phyloP scores from a whole-genome alignment of 2,888 invertebrate genomes.

The Nymphalis polychloros region DNA sequence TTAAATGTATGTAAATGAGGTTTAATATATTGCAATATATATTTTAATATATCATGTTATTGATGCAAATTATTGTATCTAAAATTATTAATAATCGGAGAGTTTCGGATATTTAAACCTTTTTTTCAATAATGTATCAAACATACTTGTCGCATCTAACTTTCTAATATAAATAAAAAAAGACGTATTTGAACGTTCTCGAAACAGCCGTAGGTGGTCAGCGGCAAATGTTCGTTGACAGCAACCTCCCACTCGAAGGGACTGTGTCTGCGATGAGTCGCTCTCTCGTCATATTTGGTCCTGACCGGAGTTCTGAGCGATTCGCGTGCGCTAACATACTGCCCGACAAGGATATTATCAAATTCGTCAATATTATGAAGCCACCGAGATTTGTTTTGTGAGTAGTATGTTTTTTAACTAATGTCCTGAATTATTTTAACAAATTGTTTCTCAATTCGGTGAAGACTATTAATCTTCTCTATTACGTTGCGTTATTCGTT shows the following conservation, averaged over 20 bases:
- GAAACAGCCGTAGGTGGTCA: slow-evolving; percentile 86
- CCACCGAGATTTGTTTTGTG: slow-evolving; percentile 94
- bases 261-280: slow-evolving; percentile 89
- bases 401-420: slow-evolving; percentile 55
- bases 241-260: slow-evolving; percentile 93
- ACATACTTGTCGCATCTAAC: no score
- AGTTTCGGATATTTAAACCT: no score
- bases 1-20: no score
- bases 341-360: slow-evolving; percentile 94
- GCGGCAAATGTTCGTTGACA: slow-evolving; percentile 90
- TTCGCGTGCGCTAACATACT: slow-evolving; percentile 96
- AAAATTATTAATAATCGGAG: no score
- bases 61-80: no score
- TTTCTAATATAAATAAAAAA: no score
- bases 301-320: slow-evolving; percentile 85
- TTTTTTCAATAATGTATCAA: no score
- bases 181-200: neutral
- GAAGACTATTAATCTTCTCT: no score
- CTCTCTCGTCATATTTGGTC: slow-evolving; percentile 91
- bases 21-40: no score
- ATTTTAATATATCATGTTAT: no score
- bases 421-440: neutral
- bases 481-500: no score
- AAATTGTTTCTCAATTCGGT: no score
- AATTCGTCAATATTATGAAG: slow-evolving; percentile 92